Conservation (phyloP, 2,888 invertebrate species). For the Celastrina argiolus region DNA sequence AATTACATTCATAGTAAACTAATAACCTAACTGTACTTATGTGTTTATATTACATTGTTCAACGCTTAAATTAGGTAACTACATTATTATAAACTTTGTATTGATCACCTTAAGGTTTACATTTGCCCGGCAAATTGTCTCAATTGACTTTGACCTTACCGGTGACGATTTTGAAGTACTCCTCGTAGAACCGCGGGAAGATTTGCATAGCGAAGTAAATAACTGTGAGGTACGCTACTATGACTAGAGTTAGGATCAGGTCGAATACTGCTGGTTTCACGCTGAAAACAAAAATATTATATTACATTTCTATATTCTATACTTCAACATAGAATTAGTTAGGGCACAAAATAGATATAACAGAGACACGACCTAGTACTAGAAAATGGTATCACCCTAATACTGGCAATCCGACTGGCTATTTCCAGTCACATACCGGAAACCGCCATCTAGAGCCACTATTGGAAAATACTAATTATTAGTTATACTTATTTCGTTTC, state of each 20-base stretch:
- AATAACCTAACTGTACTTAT: conserved; percentile 11
- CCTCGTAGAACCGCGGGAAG: conserved; percentile 82
- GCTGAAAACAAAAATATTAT: conserved; percentile 73
- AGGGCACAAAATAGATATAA: no score
- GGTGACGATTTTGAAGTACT: conserved; percentile 76
- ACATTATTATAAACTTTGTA: conserved; percentile 7
- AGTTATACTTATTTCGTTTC: no score
- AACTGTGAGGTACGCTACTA: conserved; percentile 88
- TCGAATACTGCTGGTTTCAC: conserved; percentile 99
- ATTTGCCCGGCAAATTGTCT: conserved; percentile 22
- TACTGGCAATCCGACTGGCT: no score
- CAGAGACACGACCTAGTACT: no score
- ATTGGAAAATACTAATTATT: no score
- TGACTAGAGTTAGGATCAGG: conserved; percentile 92
- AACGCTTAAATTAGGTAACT: conserved; percentile 20
- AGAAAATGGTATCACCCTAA: no score
- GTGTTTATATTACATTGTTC: conserved; percentile 12
- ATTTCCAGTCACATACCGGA: no score
- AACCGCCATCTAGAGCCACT: no score
- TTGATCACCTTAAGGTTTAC: not conserved
- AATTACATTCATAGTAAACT: not conserved
- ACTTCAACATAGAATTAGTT: no score
- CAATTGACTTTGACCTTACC: conserved; percentile 65
- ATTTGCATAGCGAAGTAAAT: conserved; percentile 89
- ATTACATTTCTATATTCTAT: no score